Evolutionary conservation across 2,113 vertebrate genomes (phyloP).

Genomic region (Myiozetetes cayanensis): DNA sequence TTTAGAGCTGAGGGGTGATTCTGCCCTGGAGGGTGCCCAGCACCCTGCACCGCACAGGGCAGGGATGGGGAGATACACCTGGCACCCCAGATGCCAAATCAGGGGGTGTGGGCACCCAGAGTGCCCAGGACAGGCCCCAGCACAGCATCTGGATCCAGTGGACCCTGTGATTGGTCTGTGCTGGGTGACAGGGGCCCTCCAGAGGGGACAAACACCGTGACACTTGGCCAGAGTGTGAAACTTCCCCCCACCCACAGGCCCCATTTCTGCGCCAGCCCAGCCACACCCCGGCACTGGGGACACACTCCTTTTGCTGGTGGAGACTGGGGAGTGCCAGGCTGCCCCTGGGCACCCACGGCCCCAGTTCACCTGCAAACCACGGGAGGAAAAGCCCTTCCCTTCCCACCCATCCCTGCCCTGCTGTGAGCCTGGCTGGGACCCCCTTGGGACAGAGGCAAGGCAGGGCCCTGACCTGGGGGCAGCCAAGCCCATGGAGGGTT

Average conservation of each 20-base stretch:
- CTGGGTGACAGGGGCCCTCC: background rate
- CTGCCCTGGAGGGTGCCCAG: background rate
- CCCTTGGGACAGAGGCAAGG: background rate
- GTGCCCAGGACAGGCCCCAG: background rate
- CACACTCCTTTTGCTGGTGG: background rate
- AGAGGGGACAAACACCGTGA: background rate
- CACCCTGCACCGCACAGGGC: background rate
- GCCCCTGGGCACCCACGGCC: background rate
- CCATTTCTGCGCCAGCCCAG: background rate
- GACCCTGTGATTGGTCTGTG: background rate
- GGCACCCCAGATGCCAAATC: background rate
- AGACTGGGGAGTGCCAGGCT: background rate
- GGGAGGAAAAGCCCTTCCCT: background rate
- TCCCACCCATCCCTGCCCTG: background rate
- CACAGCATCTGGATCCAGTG: background rate
- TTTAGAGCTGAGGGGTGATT: background rate
- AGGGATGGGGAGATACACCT: background rate
- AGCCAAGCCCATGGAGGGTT: rapidly evolving
- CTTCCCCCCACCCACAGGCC: background rate
- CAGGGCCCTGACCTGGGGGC: background rate
- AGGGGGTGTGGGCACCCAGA: background rate
- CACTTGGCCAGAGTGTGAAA: background rate
- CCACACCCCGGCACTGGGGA: background rate
- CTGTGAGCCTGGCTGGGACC: rapidly evolving
- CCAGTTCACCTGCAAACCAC: background rate